These are phyloP conservation scores for Magallana nippona DNA, from an alignment of 2,888 invertebrate species.

Conservation along the genomic window DNA sequence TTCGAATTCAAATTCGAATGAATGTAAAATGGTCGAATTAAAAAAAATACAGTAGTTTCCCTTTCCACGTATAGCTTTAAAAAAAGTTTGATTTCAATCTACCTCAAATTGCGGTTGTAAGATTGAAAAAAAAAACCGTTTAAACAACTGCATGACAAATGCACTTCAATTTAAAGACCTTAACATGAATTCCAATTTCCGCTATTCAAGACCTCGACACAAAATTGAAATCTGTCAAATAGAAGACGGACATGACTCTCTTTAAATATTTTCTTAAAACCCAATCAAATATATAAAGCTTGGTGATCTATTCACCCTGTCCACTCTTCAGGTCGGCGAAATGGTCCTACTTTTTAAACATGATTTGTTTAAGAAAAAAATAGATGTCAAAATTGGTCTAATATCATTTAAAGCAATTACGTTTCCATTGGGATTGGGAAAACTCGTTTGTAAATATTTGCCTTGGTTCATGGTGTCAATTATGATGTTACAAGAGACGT, in stretches of 20 bases:
- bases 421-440: neutral
- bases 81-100: too few species aligned
- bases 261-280: conserved; percentile 4
- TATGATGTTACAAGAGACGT: neutral
- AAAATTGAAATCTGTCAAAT: neutral
- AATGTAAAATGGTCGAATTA: too few species aligned
- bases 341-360: neutral
- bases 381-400: neutral
- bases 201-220: neutral
- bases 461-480: neutral
- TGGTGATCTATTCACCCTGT: neutral
- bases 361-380: neutral
- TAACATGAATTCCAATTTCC: too few species aligned
- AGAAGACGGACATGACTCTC: too few species aligned
- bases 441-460: neutral
- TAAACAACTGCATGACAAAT: too few species aligned
- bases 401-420: neutral
- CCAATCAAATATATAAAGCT: neutral
- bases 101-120: too few species aligned
- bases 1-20: too few species aligned
- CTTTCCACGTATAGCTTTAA: too few species aligned
- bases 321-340: neutral
- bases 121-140: too few species aligned
- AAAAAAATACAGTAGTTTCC: too few species aligned
- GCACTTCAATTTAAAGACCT: too few species aligned